Evolutionary conservation across 1,140 invertebrate species (phyloP).

Genomic region (Kradibia gibbosae): DNA sequence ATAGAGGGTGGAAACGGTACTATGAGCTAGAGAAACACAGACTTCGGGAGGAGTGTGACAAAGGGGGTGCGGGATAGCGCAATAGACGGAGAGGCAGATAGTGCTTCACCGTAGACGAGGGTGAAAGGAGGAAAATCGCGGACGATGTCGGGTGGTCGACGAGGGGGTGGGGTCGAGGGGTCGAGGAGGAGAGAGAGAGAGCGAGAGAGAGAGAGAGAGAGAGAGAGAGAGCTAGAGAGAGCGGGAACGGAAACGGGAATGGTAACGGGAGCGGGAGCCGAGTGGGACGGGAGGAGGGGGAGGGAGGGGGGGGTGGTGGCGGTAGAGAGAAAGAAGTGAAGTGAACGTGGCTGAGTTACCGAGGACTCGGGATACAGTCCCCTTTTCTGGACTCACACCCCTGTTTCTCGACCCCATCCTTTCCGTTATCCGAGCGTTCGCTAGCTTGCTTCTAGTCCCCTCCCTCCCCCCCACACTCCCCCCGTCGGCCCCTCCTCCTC

Average conservation of each 20-base stretch:
- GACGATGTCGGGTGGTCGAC: neutral
- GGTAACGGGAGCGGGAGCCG: conserved; percentile 36
- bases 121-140: conserved; percentile 41
- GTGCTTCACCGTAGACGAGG: conserved; percentile 40
- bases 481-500: neutral
- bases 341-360: conserved; percentile 59
- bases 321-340: conserved; percentile 10
- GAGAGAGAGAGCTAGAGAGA: no score
- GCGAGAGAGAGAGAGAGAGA: conserved; percentile 6
- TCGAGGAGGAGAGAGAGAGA: no score
- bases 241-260: no score
- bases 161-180: conserved; percentile 36
- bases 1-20: conserved; percentile 34
- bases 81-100: conserved; percentile 48
- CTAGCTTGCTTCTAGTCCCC: conserved; percentile 52
- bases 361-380: conserved; percentile 68
- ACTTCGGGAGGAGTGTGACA: conserved; percentile 42
- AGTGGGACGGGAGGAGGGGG: neutral
- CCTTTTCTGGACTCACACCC: conserved; percentile 71
- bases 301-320: conserved; percentile 39
- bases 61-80: conserved; percentile 1
- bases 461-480: conserved; percentile 50
- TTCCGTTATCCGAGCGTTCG: conserved; percentile 52
- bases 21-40: conserved; percentile 37
- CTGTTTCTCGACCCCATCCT: conserved; percentile 58